Base-by-base conservation (phyloP, 37 sponge, comb jelly and placozoan genomes). In the Mnemiopsis leidyi region DNA sequence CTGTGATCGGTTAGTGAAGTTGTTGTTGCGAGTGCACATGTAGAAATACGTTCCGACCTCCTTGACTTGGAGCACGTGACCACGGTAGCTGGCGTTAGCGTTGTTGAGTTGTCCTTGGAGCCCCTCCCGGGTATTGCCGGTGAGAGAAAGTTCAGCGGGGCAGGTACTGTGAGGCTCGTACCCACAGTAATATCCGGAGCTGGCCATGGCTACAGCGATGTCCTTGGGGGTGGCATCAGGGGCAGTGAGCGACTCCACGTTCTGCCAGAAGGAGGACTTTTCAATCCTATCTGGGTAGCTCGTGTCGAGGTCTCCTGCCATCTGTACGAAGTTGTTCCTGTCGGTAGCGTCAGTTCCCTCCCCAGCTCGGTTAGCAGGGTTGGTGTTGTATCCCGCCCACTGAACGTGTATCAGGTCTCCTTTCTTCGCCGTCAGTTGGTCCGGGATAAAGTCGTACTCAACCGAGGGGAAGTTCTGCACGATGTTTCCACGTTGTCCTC, bases 1-100 rank as follows among this genome's bases (percentile, higher is more conserved):
- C 95, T 98, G 98, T 69, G 97, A 97, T 13, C 98, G 92, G 96
- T 98, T 98, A 37, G 96, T 95, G 93, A 98, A 98, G 94, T 97
- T 97, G 94, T 98, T 98, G 94, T 98, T 98, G 28, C 99, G 28
- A 28, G 96, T 95, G 73, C 96, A 97, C 83, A 98, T 96, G 94
- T 98, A 98, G 92, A 96, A 79, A 92, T 96, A 97, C 0, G 92
- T 94, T 0, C 95, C 95, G 0, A 69, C 69, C 0, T 71, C 20
- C 31, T 61, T 68, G 93, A 97, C 95, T 69, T 92, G 68, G 79
- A 98, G 92, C 23, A 98, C 93, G 29, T 95, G 93, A 1, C 97
- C 99, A 30, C 93, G 93, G 61, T 97, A 98, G 0, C 97, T 97
- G 0, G 99, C 92, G 0, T 95, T 82, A 26, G 95, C 97, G 69